These are phyloP conservation scores for Lycophotia porphyrea DNA, from an alignment of 2,888 invertebrate species.

Conservation along the genomic window DNA sequence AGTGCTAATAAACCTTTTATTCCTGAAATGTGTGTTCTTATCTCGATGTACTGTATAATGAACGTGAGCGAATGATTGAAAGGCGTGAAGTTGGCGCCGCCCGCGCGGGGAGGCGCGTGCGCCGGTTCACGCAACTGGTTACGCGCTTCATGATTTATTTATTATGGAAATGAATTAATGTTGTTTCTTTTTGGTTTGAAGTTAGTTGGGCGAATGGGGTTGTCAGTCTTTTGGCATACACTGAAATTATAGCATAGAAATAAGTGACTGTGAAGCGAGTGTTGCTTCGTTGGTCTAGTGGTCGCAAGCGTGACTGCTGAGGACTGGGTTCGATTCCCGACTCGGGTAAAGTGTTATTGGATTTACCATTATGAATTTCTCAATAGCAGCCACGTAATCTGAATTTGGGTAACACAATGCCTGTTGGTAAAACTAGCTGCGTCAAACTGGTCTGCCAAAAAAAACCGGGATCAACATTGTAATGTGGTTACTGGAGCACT, in stretches of 20 bases:
- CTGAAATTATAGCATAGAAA: background rate
- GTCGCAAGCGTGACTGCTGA: too few relatives aligned
- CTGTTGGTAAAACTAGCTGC: too few relatives aligned
- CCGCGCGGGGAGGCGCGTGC: slow-evolving; percentile 74
- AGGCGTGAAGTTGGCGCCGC: slow-evolving; percentile 70
- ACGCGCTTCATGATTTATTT: slow-evolving; percentile 48
- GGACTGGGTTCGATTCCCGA: too few relatives aligned
- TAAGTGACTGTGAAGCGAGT: background rate
- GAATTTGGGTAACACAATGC: too few relatives aligned
- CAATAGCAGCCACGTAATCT: too few relatives aligned
- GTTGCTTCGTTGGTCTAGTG: background rate
- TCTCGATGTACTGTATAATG: slow-evolving; percentile 45
- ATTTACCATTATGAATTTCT: too few relatives aligned
- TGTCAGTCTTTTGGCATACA: background rate
- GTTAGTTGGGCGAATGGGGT: background rate
- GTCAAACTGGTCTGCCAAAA: too few relatives aligned
- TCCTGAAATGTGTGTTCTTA: slow-evolving; percentile 32
- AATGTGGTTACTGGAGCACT: background rate
- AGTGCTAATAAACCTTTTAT: slow-evolving; percentile 22
- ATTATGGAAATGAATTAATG: slow-evolving; percentile 15
- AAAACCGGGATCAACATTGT: too few relatives aligned
- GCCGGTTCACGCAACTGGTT: slow-evolving; percentile 64
- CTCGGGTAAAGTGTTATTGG: too few relatives aligned
- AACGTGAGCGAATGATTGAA: slow-evolving; percentile 68
- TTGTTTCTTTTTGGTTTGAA: background rate